phyloP scores from a whole-genome alignment of 2,888 invertebrate genomes.

The Ganaspis brasiliensis region DNA sequence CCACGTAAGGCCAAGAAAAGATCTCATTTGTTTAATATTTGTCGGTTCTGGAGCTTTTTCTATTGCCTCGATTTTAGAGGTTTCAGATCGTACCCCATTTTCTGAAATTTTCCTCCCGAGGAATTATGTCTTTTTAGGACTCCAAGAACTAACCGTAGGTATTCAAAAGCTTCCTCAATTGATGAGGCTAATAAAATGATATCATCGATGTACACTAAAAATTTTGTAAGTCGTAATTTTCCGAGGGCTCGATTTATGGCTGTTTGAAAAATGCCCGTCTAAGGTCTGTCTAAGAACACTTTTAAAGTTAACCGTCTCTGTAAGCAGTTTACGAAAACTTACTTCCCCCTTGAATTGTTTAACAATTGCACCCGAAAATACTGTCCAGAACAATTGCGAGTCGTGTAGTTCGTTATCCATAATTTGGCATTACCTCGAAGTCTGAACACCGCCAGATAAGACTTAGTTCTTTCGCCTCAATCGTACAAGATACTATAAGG shows the following conservation, averaged over 20 bases:
- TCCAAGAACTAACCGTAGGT: constrained; percentile 4
- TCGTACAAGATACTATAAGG: too few species aligned
- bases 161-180: background rate
- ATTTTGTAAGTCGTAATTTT: background rate
- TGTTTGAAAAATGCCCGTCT: background rate
- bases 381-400: too few species aligned
- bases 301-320: too few species aligned
- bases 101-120: constrained; percentile 69
- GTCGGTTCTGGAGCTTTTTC: constrained; percentile 66
- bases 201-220: constrained; percentile 39
- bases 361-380: too few species aligned
- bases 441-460: too few species aligned
- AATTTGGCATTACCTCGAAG: too few species aligned
- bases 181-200: background rate
- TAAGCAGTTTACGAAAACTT: too few species aligned
- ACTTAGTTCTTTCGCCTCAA: too few species aligned
- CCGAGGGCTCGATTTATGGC: background rate
- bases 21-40: constrained; percentile 40
- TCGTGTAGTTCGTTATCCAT: too few species aligned
- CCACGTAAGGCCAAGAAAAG: constrained; percentile 46
- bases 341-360: too few species aligned
- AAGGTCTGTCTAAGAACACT: too few species aligned
- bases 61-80: constrained; percentile 65
- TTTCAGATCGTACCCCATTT: constrained; percentile 66
- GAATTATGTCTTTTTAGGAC: too few species aligned